Base-by-base conservation (phyloP, 2,113 vertebrate genomes). In the Chaetodon auriga region DNA sequence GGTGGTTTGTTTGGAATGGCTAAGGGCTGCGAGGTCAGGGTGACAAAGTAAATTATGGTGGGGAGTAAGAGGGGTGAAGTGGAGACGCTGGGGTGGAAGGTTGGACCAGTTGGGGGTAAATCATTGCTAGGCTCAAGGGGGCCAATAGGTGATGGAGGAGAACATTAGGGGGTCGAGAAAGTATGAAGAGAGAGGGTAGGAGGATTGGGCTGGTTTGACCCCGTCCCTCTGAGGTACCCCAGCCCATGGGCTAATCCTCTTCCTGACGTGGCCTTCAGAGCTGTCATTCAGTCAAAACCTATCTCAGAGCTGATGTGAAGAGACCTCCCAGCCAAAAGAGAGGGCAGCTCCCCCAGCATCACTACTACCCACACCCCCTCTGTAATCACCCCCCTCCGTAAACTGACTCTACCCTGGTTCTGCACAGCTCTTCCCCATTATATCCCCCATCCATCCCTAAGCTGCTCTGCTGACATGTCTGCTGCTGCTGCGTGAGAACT, bases 1-100 rank as follows among this genome's bases (percentile, higher is more conserved):
- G 85, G 90, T 79, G 78, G 83, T 91, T 90, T 90, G 85, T 89
- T 92, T 92, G 87, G 81, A 88, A 91, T 90, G 81, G 72, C 90
- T 64, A 25, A 57, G 58, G 85, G 80, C 76, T 78, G 68, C 54
- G 82, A 90, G 91, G 92, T 92, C 92, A 92, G 65, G 51, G 80
- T 80, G 83, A 89, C 83, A 89, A 77, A 86, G 83, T 92, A 85
- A 92, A 92, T 92, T 90, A 91, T 88, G 69, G 61, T 65, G 23
- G 58, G 64, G 68, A 83, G 41, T 74, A 75, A 87, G 78, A 89
- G 75, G 80, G 75, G 81, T 85, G 83, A 87, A 85, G 54, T 72
- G 81, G 80, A 81, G 87, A 91, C 41, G 6, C 70, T 45, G 74
- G 49, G 83, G 90, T 89, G 80, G 87, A 70, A 90, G 85, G 84